Percentiles rank a stretch among this genome's conserved stretches.
These are phyloP conservation scores for Sussaba pulchella DNA, from an alignment of 2,888 invertebrate genomes.

Conservation along the genomic window DNA sequence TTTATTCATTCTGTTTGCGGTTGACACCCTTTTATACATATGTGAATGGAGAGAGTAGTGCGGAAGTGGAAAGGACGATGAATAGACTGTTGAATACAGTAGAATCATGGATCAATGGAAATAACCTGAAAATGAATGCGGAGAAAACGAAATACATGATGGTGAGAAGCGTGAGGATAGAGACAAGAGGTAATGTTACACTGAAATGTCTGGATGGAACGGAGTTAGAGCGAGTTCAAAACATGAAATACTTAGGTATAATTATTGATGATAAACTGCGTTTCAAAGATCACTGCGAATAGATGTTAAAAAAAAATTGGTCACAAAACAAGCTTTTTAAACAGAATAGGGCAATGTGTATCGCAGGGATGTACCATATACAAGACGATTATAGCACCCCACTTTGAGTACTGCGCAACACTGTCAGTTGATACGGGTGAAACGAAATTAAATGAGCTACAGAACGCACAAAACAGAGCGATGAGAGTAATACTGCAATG, in stretches of 20 bases:
- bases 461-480: slow-evolving; percentile 59
- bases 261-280: slow-evolving; percentile 47
- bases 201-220: neutral
- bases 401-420: slow-evolving; percentile 21
- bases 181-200: neutral
- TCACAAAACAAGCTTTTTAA: slow-evolving; percentile 57
- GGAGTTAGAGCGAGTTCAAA: slow-evolving; percentile 50
- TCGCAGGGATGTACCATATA: slow-evolving; percentile 39
- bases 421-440: slow-evolving; percentile 44
- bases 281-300: slow-evolving; percentile 49
- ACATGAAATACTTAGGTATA: slow-evolving; percentile 50
- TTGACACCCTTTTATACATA: neutral
- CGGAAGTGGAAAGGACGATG: neutral
- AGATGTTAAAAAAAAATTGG: slow-evolving; percentile 54
- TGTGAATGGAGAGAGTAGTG: neutral
- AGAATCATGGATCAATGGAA: neutral
- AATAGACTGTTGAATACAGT: neutral
- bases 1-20: neutral
- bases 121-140: slow-evolving; percentile 30
- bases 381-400: neutral
- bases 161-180: neutral
- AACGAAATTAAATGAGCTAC: slow-evolving; percentile 40
- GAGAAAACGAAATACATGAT: slow-evolving; percentile 19
- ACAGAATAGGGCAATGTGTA: slow-evolving; percentile 48
- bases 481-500: slow-evolving; percentile 63